Conservation (phyloP, 2,888 invertebrate species). For the Antheraea assamensis region DNA sequence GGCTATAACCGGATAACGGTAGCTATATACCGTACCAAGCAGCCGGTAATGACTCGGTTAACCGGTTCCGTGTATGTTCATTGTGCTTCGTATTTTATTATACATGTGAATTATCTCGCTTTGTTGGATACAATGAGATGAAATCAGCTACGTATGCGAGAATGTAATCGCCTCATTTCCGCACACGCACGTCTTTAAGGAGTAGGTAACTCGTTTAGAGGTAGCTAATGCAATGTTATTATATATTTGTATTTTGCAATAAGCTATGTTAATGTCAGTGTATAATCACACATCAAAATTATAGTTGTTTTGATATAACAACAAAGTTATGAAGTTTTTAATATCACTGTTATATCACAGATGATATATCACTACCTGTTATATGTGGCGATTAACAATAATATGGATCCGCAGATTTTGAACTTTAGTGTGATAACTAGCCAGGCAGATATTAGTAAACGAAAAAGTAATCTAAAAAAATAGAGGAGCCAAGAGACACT, state of each 20-base stretch:
- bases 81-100: not conserved
- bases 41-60: conserved; percentile 39
- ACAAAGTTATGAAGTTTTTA: too few species aligned
- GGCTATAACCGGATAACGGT: conserved; percentile 37
- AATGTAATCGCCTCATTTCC: not conserved
- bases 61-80: conserved; percentile 41
- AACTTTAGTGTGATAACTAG: too few species aligned
- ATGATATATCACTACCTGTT: too few species aligned
- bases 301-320: too few species aligned
- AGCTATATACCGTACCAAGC: conserved; percentile 37
- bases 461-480: not conserved
- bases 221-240: not conserved
- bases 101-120: conserved; percentile 7
- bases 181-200: not conserved
- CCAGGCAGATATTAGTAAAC: too few species aligned
- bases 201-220: not conserved
- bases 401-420: too few species aligned
- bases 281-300: too few species aligned
- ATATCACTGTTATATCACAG: too few species aligned
- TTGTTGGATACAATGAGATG: conserved; percentile 9
- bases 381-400: too few species aligned
- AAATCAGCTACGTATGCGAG: not conserved
- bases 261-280: too few species aligned
- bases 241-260: too few species aligned
- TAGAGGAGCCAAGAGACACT: not conserved